Evolutionary conservation across 1,140 invertebrate species (phyloP), one percentile per base, ranked within the genome.

Genomic region (Agrilus planipennis): DNA sequence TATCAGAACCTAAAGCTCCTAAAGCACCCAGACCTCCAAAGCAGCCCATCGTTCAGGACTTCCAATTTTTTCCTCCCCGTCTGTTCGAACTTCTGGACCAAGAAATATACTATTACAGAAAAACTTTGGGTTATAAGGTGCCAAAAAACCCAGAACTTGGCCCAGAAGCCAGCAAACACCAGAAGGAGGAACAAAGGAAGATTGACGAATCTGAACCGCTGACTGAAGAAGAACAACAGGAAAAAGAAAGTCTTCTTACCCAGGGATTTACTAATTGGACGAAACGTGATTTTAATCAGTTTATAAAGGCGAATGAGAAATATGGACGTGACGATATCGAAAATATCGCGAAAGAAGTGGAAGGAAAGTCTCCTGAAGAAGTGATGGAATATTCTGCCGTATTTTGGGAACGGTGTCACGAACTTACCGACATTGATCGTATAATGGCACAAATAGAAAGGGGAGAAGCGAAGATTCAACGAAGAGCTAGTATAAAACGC

Each of bases 361-460:
- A 98, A 69, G 92, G 84, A 1, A 99, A 99, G 67, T 89, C 88
- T 1, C 89, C 89, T 0, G 92, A 99, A 57, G 95, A 99, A 68
- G 91, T 89, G 51, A 84, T 90, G 70, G 89, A 96, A 57, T 99
- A 99, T 61, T 91, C 91, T 17, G 82, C 86, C 1, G 89, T 98
- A 1, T 99, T 99, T 67, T 99, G 96, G 96, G 93, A 98, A 53
- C 71, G 95, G 25, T 96, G 91, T 61, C 89, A 94, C 50, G 95
- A 99, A 59, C 68, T 98, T 5, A 86, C 90, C 58, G 93, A 98
- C 49, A 90, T 94, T 50, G 94, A 98, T 51, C 75, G 87, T 34
- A 96, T 98, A 20, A 92, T 98, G 84, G 89, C 89, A 0, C 93
- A 98, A 63, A 99, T 99, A 45, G 94, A 99, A 62, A 73, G 89